Base-by-base conservation (phyloP, 1,140 invertebrate genomes). In the Heterodera carotae region DNA sequence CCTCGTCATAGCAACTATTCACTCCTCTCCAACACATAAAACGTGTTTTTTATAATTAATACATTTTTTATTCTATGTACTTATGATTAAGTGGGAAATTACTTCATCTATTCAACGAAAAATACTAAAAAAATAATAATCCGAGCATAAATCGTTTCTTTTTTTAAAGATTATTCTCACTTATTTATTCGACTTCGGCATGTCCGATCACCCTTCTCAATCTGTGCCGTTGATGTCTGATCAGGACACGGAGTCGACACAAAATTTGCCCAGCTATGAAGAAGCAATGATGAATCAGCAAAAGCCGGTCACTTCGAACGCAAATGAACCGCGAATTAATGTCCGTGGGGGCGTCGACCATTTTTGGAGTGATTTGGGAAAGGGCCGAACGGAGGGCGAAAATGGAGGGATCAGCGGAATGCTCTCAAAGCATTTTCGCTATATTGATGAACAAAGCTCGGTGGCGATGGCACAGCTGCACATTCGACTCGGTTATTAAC, bases 401-500 rank as follows among this genome's bases (percentile, higher is more conserved):
- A 12, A 22, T 0, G 60, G 60, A 59, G n/a, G 36, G 64, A 29
- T 78, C 33, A 73, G 75, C 31, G 71, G 77, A 27, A 33, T 79
- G 62, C 69, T 77, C 12, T 27, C 34, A 12, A 79, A 68, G 12
- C 78, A 80, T n/a, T 80, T 77, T 22, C 48, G 36, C 3, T 22
- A 81, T 56, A 78, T 77, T 2, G 36, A 36, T n/a, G 27, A 81
- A 31, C 10, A 76, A 12, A 64, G 48, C 62, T 27, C 83, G 22
- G 82, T 83, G 25, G 84, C 80, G 2, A 36, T 81, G 22, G 84
- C 82, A 15, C 72, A 83, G 31, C 64, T 84, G 15, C 67, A 72
- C 18, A 85, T 83, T 75, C 84, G 82, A 66, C 33, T 83, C 25
- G 82, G 82, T 83, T 62, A 36, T 39, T 81, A 25, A 66, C 60